phyloP scores from a whole-genome alignment of 2,113 vertebrate species.

The Nycticryphes semicollaris region DNA sequence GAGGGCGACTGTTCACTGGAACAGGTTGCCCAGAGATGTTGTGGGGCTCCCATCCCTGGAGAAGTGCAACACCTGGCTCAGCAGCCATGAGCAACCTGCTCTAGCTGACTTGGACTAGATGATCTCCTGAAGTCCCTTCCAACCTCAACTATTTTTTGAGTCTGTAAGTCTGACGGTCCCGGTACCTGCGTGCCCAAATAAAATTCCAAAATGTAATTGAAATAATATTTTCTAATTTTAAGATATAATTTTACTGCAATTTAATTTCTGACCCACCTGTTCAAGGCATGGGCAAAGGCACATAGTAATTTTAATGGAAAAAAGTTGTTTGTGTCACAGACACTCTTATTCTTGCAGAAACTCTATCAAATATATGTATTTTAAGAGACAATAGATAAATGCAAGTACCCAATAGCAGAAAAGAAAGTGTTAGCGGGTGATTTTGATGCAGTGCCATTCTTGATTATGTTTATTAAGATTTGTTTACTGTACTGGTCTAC shows the following conservation, averaged over 20 bases:
- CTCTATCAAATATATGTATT: neutral
- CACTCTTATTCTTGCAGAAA: neutral
- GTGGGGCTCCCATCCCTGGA: neutral
- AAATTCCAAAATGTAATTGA: neutral
- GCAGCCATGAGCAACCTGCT: neutral
- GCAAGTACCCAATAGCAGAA: neutral
- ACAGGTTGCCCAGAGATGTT: neutral
- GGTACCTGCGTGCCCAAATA: neutral
- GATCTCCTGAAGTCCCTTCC: neutral
- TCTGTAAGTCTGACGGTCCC: neutral
- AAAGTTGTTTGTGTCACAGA: neutral
- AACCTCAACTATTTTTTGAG: neutral
- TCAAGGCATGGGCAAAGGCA: neutral
- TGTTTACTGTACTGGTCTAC: constrained; percentile 36
- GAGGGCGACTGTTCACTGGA: neutral
- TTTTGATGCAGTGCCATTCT: neutral
- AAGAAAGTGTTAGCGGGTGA: neutral
- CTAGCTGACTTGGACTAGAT: neutral
- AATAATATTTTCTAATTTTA: neutral
- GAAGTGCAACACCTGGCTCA: neutral
- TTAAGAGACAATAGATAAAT: neutral
- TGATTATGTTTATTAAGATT: constrained; percentile 49
- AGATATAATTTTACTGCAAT: neutral
- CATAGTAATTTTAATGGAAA: neutral
- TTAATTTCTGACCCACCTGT: neutral